Evolutionary conservation across 2,888 invertebrate genomes (phyloP), one percentile per base, ranked within the genome.

Genomic region (Lumbricus terrestris): DNA sequence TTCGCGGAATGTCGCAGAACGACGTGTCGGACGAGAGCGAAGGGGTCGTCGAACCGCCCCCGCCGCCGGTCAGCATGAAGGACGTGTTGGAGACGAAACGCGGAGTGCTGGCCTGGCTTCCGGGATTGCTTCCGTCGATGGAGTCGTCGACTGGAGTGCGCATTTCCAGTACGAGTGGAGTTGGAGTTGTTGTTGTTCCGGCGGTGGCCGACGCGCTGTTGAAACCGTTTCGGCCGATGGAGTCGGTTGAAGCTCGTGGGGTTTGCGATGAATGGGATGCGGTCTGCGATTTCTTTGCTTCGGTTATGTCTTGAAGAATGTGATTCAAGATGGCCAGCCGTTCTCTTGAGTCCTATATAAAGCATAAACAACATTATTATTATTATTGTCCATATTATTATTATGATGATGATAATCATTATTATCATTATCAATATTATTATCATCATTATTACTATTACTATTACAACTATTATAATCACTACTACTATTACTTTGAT

Each of bases 1-100:
- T 40, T 18, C 90, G 47, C 88, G 42, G 85, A 85, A 85, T 37
- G 85, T 85, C 85, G 37, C 34, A 85, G 37, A 35, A 85, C 85
- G 34, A 37, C 20, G 34, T 37, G 37, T 85, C 85, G 8, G 85
- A 85, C 6, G 85, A 33, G 13, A 85, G 34, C 18, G 85, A 85
- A 69, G 69, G 69, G 1, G 69, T 69, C 35, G 34, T 34, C 11
- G 85, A 85, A 37, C 35, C 33, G 34, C n/a, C n/a, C n/a, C n/a
- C n/a, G n/a, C n/a, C n/a, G n/a, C 34, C 37, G 6, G 85, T 85
- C 3, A 85, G 37, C 85, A 85, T 85, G 85, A 85, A 85, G 34
- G 85, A 85, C 16, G 85, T 85, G 37, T 85, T 85, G 5, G 85
- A 85, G 16, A 85, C 85, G 23, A 85, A 85, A 0, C 85, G 85